Base-by-base conservation (phyloP, 2,797 vertebrate species). In the Oreochromis grahami region DNA sequence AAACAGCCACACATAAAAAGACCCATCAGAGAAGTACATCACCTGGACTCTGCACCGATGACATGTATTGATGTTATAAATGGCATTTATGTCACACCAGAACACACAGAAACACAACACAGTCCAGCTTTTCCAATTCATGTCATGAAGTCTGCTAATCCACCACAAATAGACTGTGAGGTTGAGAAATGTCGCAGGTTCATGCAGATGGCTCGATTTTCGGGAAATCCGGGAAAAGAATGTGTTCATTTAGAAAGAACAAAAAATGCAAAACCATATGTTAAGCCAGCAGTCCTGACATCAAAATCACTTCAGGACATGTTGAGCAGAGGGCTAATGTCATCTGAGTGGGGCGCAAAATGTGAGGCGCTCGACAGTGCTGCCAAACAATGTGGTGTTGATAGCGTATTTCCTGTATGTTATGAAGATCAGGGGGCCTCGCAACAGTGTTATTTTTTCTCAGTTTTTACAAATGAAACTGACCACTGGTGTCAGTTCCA, bases 401-500 rank as follows among this genome's bases (percentile, higher is more conserved):
- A 72, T 13, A 70, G 36, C 6, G 21, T 78, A 6, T 76, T 81
- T 17, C 55, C 68, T 12, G 24, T 83, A 5, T 24, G 3, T 32
- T 68, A 50, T 51, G 34, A 13, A 43, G 51, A 70, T 4, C 14
- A 19, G 15, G 41, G 19, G 36, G 0, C 6, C 0, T 21, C 52
- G 9, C 17, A 79, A 34, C 5, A 17, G 2, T 85, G 80, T 26
- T 12, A 43, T 45, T 87, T 79, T 52, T 82, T 79, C 29, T 84
- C 83, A 1, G 43, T 87, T 2, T 87, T 82, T 32, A 87, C 86
- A 8, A 38, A 82, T 65, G 60, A 84, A 24, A 55, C 26, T 10
- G 56, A 87, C 24, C 81, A 55, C 26, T 84, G 80, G 83, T 82
- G 83, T 68, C 83, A 63, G 3, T 79, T 85, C 58, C 43, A 43